phyloP scores from a whole-genome alignment of 1,140 invertebrate genomes.

The Drosophila funebris region DNA sequence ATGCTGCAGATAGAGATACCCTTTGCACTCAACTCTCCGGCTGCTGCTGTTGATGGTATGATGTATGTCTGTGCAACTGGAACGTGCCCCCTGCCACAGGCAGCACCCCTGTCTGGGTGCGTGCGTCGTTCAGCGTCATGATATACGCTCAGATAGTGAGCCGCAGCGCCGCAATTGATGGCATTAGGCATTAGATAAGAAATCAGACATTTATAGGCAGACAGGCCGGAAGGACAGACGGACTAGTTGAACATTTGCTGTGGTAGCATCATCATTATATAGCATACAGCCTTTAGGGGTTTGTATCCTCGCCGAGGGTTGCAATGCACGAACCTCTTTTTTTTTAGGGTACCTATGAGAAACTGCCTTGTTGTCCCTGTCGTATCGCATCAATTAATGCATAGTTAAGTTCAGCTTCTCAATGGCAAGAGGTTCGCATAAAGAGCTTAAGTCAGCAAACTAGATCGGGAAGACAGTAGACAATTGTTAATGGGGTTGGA shows the following conservation, averaged over 20 bases:
- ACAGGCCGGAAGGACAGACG: slow-evolving; percentile 5
- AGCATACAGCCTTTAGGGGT: slow-evolving; percentile 25
- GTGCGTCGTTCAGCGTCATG: slow-evolving; percentile 33
- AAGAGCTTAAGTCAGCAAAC: not conserved
- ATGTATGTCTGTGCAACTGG: slow-evolving; percentile 32
- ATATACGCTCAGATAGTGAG: slow-evolving; percentile 63
- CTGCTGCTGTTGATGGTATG: slow-evolving; percentile 22
- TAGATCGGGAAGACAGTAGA: not conserved
- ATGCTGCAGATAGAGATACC: slow-evolving; percentile 52
- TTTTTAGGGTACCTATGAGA: too few relatives aligned
- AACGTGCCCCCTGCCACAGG: slow-evolving; percentile 10
- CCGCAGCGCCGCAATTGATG: slow-evolving; percentile 72
- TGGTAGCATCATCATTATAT: slow-evolving; percentile 34
- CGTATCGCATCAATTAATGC: not conserved
- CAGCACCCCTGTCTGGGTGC: slow-evolving; percentile 12
- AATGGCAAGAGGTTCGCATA: not conserved
- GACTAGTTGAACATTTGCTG: slow-evolving; percentile 34
- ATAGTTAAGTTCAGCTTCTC: not conserved
- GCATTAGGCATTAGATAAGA: slow-evolving; percentile 81
- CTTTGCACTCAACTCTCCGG: slow-evolving; percentile 45
- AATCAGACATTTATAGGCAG: slow-evolving; percentile 73
- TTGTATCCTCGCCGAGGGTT: slow-evolving; percentile 18
- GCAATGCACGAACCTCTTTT: not conserved
- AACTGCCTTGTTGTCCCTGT: not conserved
- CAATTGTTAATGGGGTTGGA: not conserved